A percentile compares a stretch with the other conserved stretches of the same genome.
Evolutionary conservation across 2,797 vertebrate genomes (phyloP).

Genomic region (Erpetoichthys calabaricus): DNA sequence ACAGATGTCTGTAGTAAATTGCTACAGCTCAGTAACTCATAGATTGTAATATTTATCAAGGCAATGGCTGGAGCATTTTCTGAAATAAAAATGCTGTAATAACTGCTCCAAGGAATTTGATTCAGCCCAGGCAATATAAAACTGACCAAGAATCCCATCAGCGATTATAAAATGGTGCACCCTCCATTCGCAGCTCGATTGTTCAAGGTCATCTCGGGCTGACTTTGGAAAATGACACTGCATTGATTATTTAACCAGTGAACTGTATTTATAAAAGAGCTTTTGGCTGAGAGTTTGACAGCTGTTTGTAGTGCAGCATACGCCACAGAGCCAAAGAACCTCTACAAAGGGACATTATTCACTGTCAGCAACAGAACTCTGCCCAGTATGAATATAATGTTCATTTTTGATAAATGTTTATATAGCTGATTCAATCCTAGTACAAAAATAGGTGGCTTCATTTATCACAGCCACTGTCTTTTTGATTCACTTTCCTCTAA

Average conservation of each 20-base stretch:
- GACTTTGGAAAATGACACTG: constrained; percentile 5
- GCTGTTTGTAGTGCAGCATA: constrained; percentile 6
- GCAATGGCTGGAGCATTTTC: background rate
- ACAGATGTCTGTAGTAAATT: no score
- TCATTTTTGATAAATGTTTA: constrained; percentile 29
- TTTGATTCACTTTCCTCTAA: constrained; percentile 24
- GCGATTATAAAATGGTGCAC: constrained; percentile 2
- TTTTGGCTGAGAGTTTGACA: constrained; percentile 4
- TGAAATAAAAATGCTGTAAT: background rate
- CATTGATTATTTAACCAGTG: constrained; percentile 11
- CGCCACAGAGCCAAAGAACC: constrained; percentile 6
- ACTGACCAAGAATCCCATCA: background rate
- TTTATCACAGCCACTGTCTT: constrained; percentile 44
- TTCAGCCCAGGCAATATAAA: background rate
- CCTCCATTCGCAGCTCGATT: constrained; percentile 1
- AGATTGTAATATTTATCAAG: no score
- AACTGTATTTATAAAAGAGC: constrained; percentile 10
- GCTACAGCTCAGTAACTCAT: no score
- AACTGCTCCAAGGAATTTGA: background rate
- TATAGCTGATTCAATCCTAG: constrained; percentile 39
- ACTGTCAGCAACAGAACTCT: constrained; percentile 31
- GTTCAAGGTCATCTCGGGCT: constrained; percentile 12
- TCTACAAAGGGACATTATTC: constrained; percentile 34
- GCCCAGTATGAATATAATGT: constrained; percentile 29
- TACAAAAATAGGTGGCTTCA: constrained; percentile 45